Conservation (phyloP, 2,113 vertebrate species). For the Macquaria ambigua region DNA sequence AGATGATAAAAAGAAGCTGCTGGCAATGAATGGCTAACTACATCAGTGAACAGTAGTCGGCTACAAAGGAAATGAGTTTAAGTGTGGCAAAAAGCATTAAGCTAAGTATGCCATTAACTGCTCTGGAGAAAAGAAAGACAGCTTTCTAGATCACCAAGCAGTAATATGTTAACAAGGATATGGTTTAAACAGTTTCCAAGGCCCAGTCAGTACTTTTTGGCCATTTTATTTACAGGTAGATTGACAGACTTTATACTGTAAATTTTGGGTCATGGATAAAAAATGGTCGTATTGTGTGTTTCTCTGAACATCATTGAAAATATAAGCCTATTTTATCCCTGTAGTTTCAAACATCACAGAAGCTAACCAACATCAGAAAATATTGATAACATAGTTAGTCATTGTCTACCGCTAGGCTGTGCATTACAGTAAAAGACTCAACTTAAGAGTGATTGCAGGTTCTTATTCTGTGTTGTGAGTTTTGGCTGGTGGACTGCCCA, state of each 20-base stretch:
- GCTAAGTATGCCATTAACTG: constrained; percentile 56
- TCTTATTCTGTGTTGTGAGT: neutral
- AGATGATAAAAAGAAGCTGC: constrained; percentile 64
- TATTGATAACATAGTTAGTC: neutral
- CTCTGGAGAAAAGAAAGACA: constrained; percentile 29
- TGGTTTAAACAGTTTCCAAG: neutral
- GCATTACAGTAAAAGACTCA: neutral
- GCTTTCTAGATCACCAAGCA: constrained; percentile 18
- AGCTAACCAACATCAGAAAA: neutral
- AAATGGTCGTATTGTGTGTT: neutral
- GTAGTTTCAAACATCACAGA: neutral
- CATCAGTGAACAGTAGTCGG: constrained; percentile 46
- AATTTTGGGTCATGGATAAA: neutral
- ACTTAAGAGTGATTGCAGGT: neutral
- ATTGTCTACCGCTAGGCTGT: neutral
- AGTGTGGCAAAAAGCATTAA: constrained; percentile 50
- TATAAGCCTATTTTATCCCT: neutral
- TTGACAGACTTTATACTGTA: neutral
- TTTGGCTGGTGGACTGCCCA: neutral
- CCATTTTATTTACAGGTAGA: neutral
- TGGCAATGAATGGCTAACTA: constrained; percentile 54
- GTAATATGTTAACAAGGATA: constrained; percentile 29
- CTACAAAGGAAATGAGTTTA: constrained; percentile 61
- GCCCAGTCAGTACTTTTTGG: constrained; percentile 6
- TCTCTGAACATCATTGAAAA: neutral